These are phyloP conservation scores for Apotomis betuletana DNA, from an alignment of 2,888 invertebrate genomes.

Conservation along the genomic window DNA sequence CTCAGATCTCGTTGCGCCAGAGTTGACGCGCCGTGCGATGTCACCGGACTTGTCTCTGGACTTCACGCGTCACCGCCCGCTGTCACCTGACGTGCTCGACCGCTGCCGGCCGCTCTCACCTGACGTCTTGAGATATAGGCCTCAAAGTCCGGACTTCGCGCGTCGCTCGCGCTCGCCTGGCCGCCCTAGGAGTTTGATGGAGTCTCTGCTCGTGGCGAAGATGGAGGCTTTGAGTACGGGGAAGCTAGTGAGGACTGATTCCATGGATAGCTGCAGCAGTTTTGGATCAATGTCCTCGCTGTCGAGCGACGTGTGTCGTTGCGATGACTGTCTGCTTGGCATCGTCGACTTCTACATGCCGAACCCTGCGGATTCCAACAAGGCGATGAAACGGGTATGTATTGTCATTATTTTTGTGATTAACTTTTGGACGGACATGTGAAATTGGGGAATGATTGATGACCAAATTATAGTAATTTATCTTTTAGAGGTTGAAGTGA, in stretches of 20 bases:
- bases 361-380: constrained; percentile 78
- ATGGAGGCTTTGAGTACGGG: constrained; percentile 88
- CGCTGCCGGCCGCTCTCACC: constrained; percentile 73
- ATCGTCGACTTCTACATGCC: constrained; percentile 89
- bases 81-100: constrained; percentile 75
- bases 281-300: constrained; percentile 87
- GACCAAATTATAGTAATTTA: constrained; percentile 5
- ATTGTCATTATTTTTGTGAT: constrained; percentile 16
- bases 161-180: constrained; percentile 79
- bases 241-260: constrained; percentile 88
- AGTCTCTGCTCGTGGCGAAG: constrained; percentile 90
- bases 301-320: constrained; percentile 90
- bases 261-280: constrained; percentile 90
- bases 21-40: constrained; percentile 52
- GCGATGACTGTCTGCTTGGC: constrained; percentile 92
- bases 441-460: constrained; percentile 29
- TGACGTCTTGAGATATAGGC: constrained; percentile 64
- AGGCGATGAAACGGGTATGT: constrained; percentile 85
- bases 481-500: neutral
- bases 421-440: constrained; percentile 8
- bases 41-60: constrained; percentile 77
- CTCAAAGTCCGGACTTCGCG: constrained; percentile 76
- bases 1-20: constrained; percentile 61
- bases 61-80: constrained; percentile 61
- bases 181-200: constrained; percentile 91